A percentile compares a stretch with the other conserved stretches of the same genome.
These are phyloP conservation scores for Nemapogon koenigi DNA, from an alignment of 2,888 invertebrate genomes.

Conservation along the genomic window DNA sequence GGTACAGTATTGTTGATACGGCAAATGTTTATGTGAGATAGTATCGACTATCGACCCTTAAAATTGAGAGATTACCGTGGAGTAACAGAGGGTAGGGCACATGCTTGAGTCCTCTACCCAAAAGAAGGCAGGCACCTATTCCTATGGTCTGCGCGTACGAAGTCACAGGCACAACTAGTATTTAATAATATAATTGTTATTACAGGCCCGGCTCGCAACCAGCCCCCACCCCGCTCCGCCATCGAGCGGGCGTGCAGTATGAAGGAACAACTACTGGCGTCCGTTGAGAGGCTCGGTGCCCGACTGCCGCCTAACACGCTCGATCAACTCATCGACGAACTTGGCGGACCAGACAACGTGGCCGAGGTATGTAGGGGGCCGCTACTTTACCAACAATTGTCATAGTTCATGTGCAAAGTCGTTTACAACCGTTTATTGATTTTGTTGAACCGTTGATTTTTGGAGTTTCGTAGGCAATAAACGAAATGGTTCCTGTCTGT, in stretches of 20 bases:
- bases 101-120: no score
- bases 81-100: no score
- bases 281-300: slow-evolving; percentile 85
- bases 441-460: no score
- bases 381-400: background rate
- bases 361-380: slow-evolving; percentile 78
- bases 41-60: no score
- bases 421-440: background rate
- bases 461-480: no score
- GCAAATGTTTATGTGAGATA: no score
- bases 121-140: no score
- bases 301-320: slow-evolving; percentile 95
- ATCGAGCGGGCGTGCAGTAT: slow-evolving; percentile 90
- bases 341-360: slow-evolving; percentile 97
- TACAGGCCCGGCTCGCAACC: slow-evolving; percentile 41
- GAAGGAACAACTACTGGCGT: slow-evolving; percentile 87
- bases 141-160: no score
- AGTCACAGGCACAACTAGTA: no score
- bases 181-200: background rate
- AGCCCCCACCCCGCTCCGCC: slow-evolving; percentile 78
- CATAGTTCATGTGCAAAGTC: background rate
- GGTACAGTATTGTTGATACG: no score
- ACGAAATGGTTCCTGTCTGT: no score
- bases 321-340: slow-evolving; percentile 97
- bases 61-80: no score